A percentile compares a stretch with the other conserved stretches of the same genome.
These are phyloP conservation scores for Neopipo cinnamomea DNA, from an alignment of 2,113 vertebrate species.

Conservation along the genomic window DNA sequence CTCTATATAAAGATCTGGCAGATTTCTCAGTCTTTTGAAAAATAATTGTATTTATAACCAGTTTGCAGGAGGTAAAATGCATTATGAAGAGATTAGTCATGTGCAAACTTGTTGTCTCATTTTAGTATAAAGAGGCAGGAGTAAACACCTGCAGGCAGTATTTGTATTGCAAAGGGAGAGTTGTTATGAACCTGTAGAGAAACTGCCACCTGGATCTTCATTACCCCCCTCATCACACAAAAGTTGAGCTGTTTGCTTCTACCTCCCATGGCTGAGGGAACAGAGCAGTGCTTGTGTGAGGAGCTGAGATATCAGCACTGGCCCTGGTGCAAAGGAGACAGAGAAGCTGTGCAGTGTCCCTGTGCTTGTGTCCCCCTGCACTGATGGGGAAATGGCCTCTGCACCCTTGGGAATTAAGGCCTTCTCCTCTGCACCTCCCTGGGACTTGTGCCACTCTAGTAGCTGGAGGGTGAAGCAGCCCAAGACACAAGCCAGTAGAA, in stretches of 20 bases:
- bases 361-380: neutral
- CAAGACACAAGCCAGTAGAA: neutral
- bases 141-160: slow-evolving; percentile 2
- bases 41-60: neutral
- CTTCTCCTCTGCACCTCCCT: neutral
- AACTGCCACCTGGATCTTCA: neutral
- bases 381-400: rapidly evolving
- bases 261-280: neutral
- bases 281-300: rapidly evolving
- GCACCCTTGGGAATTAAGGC: neutral
- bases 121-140: neutral
- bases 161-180: neutral
- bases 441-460: neutral
- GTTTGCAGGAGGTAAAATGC: slow-evolving; percentile 6
- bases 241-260: neutral
- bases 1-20: slow-evolving; percentile 26
- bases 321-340: neutral
- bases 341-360: neutral
- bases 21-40: neutral
- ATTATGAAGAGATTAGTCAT: slow-evolving; percentile 17
- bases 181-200: neutral
- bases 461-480: neutral
- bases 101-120: neutral
- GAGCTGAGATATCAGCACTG: neutral
- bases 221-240: neutral